phyloP scores from a whole-genome alignment of 2,888 invertebrate genomes.

The Cyclophora punctaria region DNA sequence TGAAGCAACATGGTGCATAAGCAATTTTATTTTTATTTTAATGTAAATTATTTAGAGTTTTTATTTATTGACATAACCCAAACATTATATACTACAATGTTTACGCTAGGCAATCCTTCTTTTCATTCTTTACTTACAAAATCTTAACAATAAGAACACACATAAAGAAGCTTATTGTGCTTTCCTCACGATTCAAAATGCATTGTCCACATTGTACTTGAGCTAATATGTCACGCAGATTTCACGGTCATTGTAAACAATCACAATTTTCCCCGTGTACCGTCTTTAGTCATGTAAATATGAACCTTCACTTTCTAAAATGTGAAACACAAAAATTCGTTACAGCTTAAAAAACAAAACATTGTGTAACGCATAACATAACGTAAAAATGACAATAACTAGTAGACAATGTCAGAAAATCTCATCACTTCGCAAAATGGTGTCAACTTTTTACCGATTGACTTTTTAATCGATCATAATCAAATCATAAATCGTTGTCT shows the following conservation, averaged over 20 bases:
- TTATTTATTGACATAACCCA: too few relatives aligned
- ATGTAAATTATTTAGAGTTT: too few relatives aligned
- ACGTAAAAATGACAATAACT: constrained; percentile 32
- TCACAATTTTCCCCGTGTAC: constrained; percentile 30
- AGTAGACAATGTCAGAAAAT: constrained; percentile 20
- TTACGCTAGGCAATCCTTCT: too few relatives aligned
- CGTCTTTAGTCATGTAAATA: constrained; percentile 55
- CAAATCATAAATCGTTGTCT: constrained; percentile 33
- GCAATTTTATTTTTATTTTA: too few relatives aligned
- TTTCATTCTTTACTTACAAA: too few relatives aligned
- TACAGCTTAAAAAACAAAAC: constrained; percentile 27
- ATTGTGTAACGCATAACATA: constrained; percentile 26
- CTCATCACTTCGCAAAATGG: constrained; percentile 10
- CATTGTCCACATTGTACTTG: too few relatives aligned
- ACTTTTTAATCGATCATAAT: constrained; percentile 16
- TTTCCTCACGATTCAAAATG: too few relatives aligned
- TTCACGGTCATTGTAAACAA: constrained; percentile 38
- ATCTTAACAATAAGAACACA: too few relatives aligned
- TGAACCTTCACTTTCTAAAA: constrained; percentile 70
- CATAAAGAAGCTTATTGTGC: too few relatives aligned
- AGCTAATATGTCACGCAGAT: constrained; percentile 32
- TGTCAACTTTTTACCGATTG: constrained; percentile 4
- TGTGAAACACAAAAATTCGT: constrained; percentile 52
- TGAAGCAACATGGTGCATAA: too few relatives aligned
- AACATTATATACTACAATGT: too few relatives aligned